Percentiles rank a stretch among this genome's conserved stretches.
These are phyloP conservation scores for Glyptemys insculpta DNA, from an alignment of 2,797 vertebrate genomes.

Conservation along the genomic window DNA sequence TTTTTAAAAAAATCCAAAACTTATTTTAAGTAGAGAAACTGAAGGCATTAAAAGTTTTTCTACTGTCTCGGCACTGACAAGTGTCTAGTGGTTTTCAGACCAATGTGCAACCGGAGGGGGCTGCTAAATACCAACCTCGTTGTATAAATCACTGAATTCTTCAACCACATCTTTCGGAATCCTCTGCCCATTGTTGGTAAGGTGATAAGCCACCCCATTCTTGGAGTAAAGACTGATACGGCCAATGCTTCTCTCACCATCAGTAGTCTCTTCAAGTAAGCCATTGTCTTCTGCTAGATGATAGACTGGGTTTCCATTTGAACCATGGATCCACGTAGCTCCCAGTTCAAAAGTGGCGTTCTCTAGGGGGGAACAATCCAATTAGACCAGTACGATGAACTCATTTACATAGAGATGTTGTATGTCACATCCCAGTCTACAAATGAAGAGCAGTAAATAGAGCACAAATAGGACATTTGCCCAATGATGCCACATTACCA, in stretches of 20 bases:
- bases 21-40: background rate
- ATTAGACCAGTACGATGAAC: background rate
- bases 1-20: fast-evolving
- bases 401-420: background rate
- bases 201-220: conserved; percentile 97
- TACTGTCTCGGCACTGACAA: fast-evolving
- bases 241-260: conserved; percentile 92
- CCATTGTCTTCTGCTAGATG: conserved; percentile 99
- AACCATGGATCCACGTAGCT: conserved; percentile 99
- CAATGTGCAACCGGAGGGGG: background rate
- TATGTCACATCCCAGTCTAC: background rate
- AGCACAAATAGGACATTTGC: background rate
- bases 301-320: conserved; percentile 97
- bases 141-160: conserved; percentile 99
- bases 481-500: background rate
- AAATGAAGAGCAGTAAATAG: fast-evolving
- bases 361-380: conserved; percentile 80
- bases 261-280: conserved; percentile 95
- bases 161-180: conserved; percentile 99
- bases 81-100: background rate
- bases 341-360: conserved; percentile 97
- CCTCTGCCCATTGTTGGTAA: conserved; percentile 92
- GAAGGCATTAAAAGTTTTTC: background rate
- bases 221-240: conserved; percentile 98
- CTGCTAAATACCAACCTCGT: conserved; percentile 87